phyloP scores from a whole-genome alignment of 1,140 invertebrate genomes.

The Zaprionus taronus region DNA sequence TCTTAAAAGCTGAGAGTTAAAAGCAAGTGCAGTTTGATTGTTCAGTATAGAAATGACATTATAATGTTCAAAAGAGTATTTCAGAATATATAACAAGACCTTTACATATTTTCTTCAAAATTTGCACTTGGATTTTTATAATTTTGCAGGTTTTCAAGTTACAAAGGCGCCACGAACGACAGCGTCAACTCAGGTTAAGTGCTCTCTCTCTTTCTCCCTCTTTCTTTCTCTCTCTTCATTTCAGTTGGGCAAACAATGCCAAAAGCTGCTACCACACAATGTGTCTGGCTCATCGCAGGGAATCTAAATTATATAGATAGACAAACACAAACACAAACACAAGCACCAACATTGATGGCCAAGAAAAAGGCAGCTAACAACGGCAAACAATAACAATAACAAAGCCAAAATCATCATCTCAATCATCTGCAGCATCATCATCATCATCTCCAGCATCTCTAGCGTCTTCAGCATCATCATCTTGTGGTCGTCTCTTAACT shows the following conservation, averaged over 20 bases:
- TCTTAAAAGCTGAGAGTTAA: background rate
- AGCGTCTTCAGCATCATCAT: background rate
- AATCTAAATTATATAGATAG: conserved; percentile 32
- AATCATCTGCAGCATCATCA: conserved; percentile 26
- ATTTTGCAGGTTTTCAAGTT: background rate
- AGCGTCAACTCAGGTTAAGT: background rate
- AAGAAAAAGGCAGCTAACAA: conserved; percentile 1
- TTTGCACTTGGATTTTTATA: background rate
- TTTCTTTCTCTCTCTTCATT: background rate
- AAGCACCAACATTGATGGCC: conserved; percentile 1
- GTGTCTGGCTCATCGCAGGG: conserved; percentile 24
- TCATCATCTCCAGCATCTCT: background rate
- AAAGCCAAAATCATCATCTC: conserved; percentile 29
- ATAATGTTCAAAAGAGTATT: background rate
- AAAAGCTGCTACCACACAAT: conserved; percentile 28
- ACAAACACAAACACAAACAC: conserved; percentile 27
- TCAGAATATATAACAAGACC: background rate
- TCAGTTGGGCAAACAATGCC: conserved; percentile 10
- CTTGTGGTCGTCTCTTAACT: conserved; percentile 32
- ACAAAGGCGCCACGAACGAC: background rate
- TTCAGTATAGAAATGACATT: background rate
- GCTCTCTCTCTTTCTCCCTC: background rate
- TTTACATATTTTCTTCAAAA: background rate
- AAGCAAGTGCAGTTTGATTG: background rate
- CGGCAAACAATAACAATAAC: conserved; percentile 3